Evolutionary conservation across 2,113 vertebrate species (phyloP).

Genomic region (Nerophis lumbriciformis): DNA sequence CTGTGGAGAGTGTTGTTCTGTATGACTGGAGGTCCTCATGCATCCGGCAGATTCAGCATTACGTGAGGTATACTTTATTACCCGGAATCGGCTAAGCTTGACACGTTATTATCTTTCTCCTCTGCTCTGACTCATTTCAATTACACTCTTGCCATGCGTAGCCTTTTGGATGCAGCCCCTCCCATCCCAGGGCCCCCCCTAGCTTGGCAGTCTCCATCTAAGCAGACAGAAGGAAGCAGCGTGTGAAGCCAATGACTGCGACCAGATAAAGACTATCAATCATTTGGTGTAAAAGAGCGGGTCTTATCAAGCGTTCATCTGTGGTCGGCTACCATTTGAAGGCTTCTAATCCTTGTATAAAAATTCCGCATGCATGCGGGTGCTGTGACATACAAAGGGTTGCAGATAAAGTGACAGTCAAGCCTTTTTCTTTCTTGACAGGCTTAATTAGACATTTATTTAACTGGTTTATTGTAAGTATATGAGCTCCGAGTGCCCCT

Average conservation of each 20-base stretch:
- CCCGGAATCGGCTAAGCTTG: conserved; percentile 66
- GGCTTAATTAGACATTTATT: neutral
- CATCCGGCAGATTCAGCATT: conserved; percentile 70
- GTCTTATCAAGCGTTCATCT: conserved; percentile 52
- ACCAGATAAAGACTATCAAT: conserved; percentile 59
- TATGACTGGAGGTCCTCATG: conserved; percentile 52
- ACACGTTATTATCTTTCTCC: conserved; percentile 78
- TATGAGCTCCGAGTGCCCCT: neutral
- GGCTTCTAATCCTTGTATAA: conserved; percentile 47
- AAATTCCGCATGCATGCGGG: conserved; percentile 12
- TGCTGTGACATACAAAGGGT: conserved; percentile 2
- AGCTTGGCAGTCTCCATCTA: conserved; percentile 44
- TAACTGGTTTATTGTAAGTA: neutral
- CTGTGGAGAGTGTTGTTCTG: conserved; percentile 46
- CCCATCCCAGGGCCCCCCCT: conserved; percentile 28
- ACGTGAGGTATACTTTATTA: conserved; percentile 75
- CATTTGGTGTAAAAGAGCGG: conserved; percentile 39
- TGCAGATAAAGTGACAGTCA: conserved; percentile 7
- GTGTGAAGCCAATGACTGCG: conserved; percentile 54
- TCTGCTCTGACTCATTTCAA: conserved; percentile 78
- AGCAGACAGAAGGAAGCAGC: conserved; percentile 44
- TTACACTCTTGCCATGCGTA: conserved; percentile 74
- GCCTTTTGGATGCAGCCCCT: conserved; percentile 41
- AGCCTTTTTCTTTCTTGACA: neutral
- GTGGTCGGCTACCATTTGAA: conserved; percentile 36